Evolutionary conservation across 1,140 invertebrate species (phyloP), one percentile per base, ranked within the genome.

Genomic region (Drosophila ironensis): DNA sequence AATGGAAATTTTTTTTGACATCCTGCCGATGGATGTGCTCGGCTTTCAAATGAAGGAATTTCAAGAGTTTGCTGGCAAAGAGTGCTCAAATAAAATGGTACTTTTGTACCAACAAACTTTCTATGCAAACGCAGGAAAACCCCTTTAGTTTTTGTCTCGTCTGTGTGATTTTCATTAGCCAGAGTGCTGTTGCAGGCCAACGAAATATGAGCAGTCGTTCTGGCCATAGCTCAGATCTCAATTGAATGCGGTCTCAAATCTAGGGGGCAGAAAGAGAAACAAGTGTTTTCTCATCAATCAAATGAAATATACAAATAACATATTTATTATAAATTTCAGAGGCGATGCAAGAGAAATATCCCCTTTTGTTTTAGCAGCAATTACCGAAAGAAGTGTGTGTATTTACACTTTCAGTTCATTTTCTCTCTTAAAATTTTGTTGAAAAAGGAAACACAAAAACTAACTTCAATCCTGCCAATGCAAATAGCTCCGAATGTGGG

Each of bases 401-500:
- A n/a, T n/a, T n/a, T n/a, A n/a, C n/a, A n/a, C n/a, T n/a, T n/a
- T n/a, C n/a, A n/a, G n/a, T n/a, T n/a, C n/a, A n/a, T n/a, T n/a
- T n/a, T n/a, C n/a, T n/a, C n/a, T n/a, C n/a, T n/a, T n/a, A n/a
- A n/a, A n/a, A n/a, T n/a, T n/a, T n/a, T n/a, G n/a, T n/a, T n/a
- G n/a, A n/a, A n/a, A n/a, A n/a, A n/a, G n/a, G n/a, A n/a, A n/a
- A n/a, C n/a, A n/a, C n/a, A n/a, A n/a, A n/a, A n/a, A n/a, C 17
- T 24, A 38, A 12, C 16, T 35, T 20, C 45, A 45, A 20, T 54
- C 20, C 7, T 41, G 19, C 17, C 27, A 33, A 27, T 41, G 45
- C 59, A 80, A 80, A 61, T 54, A 61, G 28, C 66, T 11, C 9
- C 46, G 57, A 52, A 47, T 67, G 27, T 64, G 45, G 17, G 35